Percentiles rank a stretch among this genome's conserved stretches.
phyloP scores from a whole-genome alignment of 2,113 vertebrate genomes.

The Alosa alosa region DNA sequence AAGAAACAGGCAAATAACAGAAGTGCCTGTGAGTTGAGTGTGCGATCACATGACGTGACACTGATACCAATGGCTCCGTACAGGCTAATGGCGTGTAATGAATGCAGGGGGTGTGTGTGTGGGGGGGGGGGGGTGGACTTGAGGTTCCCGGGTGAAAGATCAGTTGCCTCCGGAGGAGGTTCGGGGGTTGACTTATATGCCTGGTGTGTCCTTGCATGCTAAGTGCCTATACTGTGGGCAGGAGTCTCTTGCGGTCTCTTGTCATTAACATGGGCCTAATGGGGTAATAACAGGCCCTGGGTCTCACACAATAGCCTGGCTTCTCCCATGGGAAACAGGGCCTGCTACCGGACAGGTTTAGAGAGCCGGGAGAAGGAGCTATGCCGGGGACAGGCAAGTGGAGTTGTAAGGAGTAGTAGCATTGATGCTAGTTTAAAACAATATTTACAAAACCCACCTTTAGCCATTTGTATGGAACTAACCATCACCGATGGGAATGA shows the following conservation, averaged over 20 bases:
- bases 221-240: conserved; percentile 14
- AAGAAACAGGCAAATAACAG: conserved; percentile 5
- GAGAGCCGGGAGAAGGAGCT: background rate
- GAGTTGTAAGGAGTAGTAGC: background rate
- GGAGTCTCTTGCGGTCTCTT: background rate
- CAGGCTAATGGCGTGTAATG: conserved; percentile 3
- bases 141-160: background rate
- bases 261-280: conserved; percentile 11
- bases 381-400: background rate
- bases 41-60: background rate
- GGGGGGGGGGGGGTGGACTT: background rate
- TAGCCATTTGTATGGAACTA: too few relatives aligned
- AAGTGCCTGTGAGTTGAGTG: background rate
- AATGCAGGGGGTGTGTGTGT: background rate
- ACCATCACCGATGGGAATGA: too few relatives aligned
- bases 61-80: background rate
- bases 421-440: background rate
- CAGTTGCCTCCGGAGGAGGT: conserved; percentile 5
- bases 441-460: too few relatives aligned
- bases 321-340: conserved; percentile 5
- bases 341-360: background rate
- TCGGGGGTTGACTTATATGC: background rate
- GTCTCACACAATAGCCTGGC: background rate
- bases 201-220: background rate
- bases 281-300: conserved; percentile 11